phyloP scores from a whole-genome alignment of 2,888 invertebrate species.

The Anodontia alba region DNA sequence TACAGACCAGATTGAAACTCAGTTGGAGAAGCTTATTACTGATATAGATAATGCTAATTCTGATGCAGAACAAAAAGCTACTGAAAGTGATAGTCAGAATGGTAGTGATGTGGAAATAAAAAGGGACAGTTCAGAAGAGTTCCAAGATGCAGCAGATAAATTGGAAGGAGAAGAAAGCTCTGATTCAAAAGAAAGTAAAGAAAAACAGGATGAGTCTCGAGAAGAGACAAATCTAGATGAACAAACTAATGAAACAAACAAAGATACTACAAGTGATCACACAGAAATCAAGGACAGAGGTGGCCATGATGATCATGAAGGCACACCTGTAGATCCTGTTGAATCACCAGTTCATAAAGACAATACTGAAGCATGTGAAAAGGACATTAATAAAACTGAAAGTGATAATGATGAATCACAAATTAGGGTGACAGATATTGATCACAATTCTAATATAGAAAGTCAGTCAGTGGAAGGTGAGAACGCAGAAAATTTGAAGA shows the following conservation, averaged over 20 bases:
- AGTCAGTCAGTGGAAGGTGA: constrained; percentile 16
- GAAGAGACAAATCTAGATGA: constrained; percentile 45
- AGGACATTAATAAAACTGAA: constrained; percentile 1
- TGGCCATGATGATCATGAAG: constrained; percentile 1
- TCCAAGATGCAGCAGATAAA: constrained; percentile 52
- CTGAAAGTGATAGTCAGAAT: background rate
- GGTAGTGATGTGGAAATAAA: constrained; percentile 35
- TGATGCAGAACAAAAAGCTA: background rate
- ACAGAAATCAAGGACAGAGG: background rate
- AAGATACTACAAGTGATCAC: background rate
- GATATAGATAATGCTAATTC: background rate
- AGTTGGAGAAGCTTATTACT: background rate
- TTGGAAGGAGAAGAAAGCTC: background rate
- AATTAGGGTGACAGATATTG: constrained; percentile 21
- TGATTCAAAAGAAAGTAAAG: constrained; percentile 9
- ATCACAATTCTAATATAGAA: constrained; percentile 23
- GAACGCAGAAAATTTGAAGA: background rate
- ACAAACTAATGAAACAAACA: background rate
- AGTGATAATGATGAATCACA: constrained; percentile 1
- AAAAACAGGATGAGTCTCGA: constrained; percentile 25
- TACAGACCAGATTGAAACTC: constrained; percentile 30
- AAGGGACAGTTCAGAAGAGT: constrained; percentile 48
- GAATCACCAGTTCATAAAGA: background rate
- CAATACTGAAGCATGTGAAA: background rate
- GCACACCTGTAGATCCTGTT: constrained; percentile 25